phyloP scores from a whole-genome alignment of 1,140 invertebrate species.

The Drosophila bocqueti region DNA sequence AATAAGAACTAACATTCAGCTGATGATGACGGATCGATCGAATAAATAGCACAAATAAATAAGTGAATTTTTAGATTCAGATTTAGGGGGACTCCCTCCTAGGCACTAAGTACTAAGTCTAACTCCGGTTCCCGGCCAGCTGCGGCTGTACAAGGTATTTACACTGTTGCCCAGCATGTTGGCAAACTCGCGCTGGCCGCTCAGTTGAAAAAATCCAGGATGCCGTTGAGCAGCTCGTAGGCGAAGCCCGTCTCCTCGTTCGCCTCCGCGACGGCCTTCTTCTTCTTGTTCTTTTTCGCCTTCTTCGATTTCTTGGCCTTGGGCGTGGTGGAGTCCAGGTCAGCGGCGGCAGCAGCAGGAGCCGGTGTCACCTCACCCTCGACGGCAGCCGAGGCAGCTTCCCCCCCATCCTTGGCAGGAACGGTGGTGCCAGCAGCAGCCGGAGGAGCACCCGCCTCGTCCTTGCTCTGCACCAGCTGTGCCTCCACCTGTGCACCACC shows the following conservation, averaged over 20 bases:
- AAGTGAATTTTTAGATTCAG: constrained; percentile 24
- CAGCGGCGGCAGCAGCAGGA: constrained; percentile 7
- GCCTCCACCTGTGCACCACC: constrained; percentile 1
- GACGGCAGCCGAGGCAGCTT: background rate
- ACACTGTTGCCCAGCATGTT: constrained; percentile 81
- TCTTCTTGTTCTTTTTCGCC: constrained; percentile 78
- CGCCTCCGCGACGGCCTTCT: constrained; percentile 56
- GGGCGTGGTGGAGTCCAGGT: constrained; percentile 44
- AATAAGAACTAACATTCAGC: constrained; percentile 41
- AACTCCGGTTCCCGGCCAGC: constrained; percentile 18
- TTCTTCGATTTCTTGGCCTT: constrained; percentile 75
- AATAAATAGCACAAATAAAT: constrained; percentile 67
- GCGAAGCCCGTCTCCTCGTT: constrained; percentile 69
- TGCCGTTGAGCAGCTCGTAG: constrained; percentile 77
- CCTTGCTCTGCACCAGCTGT: constrained; percentile 68
- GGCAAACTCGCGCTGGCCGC: constrained; percentile 73
- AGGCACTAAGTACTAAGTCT: constrained; percentile 39
- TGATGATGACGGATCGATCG: constrained; percentile 16
- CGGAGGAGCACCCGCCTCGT: constrained; percentile 57
- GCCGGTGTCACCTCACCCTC: constrained; percentile 23
- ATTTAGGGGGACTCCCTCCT: constrained; percentile 11
- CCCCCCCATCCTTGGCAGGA: constrained; percentile 52
- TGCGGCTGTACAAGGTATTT: constrained; percentile 79
- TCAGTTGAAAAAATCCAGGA: constrained; percentile 84
- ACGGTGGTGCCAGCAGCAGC: constrained; percentile 5